Base-by-base conservation (phyloP, 1,140 invertebrate species). In the Drosophila jambulina region DNA sequence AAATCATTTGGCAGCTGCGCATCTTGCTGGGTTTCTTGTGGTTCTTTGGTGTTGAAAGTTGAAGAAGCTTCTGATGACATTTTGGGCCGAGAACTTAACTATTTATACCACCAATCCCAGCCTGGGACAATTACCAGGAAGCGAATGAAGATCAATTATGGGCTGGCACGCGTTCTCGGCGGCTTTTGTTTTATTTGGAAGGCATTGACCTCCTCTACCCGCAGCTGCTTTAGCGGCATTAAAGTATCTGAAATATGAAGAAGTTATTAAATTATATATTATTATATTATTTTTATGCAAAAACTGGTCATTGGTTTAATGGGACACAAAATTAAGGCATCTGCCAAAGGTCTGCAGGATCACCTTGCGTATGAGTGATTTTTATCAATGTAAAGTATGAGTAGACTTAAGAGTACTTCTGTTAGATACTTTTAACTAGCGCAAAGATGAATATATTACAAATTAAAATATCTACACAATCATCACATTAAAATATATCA, bases 121-220 rank as follows among this genome's bases (percentile, higher is more conserved):
- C 0, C 4, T 25, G 4, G 12, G 10, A 71, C 64, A 71, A 71
- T 32, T 32, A 40, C 64, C 40, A 12, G 65, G 65, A 72, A 72
- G 65, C 21, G 7, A 49, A 17, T 10, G 29, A 25, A 45, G 65
- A 19, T 56, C 40, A 32, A 70, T 57, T 27, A n/a, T 38, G 8
- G 1, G 6, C 9, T 19, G 34, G 27, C 65, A 68, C 62, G 65
- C 62, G 62, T 25, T n/a, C 9, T 1, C 12, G 7, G 8, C 4
- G 13, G 19, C 43, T 48, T 46, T 71, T 71, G 65, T 71, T 58
- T 7, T 1, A 32, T 36, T 56, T 19, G 3, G 1, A n/a, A 40
- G 69, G 13, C 69, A 40, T 71, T 59, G 17, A 71, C 23, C 54
- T 23, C 25, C 25, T 7, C 25, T 7, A 1, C 17, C 2, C 2